These are phyloP conservation scores for Bombus superbus DNA, from an alignment of 1,140 invertebrate genomes.

Conservation along the genomic window DNA sequence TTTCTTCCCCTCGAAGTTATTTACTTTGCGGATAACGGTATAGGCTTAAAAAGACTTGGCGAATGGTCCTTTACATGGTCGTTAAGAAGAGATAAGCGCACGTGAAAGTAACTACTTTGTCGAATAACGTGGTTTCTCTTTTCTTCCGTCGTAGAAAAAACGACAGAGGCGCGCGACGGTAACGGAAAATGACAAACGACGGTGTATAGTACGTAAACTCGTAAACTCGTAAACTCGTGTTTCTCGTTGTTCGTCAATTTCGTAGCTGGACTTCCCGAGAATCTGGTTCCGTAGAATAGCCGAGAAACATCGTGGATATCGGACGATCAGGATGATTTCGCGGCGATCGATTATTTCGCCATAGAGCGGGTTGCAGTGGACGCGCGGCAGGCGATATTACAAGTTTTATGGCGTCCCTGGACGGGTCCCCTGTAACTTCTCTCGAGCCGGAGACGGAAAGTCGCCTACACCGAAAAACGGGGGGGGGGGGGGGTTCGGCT, in stretches of 20 bases:
- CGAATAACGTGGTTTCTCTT: neutral
- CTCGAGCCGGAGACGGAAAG: constrained; percentile 18
- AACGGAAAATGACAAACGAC: too few relatives aligned
- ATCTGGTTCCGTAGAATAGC: neutral
- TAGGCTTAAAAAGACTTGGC: neutral
- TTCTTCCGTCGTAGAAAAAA: neutral
- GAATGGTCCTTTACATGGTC: neutral
- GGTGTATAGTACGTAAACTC: too few relatives aligned
- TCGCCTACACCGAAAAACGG: constrained; percentile 44
- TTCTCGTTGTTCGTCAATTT: neutral
- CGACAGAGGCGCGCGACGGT: too few relatives aligned
- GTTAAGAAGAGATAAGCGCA: neutral
- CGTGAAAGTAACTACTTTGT: neutral
- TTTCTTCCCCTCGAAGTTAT: neutral
- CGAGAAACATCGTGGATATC: neutral
- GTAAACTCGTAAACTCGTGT: too few relatives aligned
- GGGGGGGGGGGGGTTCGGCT: constrained; percentile 13
- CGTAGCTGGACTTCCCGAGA: neutral
- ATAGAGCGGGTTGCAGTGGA: neutral
- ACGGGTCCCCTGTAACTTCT: constrained; percentile 14
- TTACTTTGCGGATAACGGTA: neutral
- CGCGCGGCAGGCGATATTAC: neutral
- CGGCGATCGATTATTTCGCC: neutral
- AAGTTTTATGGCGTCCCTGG: constrained; percentile 2
- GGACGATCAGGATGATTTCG: neutral